Conservation (phyloP, 2,888 invertebrate genomes). For the Drosophila kokeensis region DNA sequence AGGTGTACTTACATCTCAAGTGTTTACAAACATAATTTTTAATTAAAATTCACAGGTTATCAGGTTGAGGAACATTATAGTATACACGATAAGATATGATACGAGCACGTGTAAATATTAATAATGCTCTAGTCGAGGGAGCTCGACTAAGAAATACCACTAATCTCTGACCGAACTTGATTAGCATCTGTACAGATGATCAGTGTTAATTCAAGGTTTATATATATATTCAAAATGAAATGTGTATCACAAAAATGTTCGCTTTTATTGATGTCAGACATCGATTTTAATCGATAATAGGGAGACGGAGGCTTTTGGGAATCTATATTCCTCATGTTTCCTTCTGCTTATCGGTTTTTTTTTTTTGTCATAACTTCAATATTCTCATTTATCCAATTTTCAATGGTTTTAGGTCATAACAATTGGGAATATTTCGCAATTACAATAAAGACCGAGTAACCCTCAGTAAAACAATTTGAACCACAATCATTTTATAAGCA, state of each 20-base stretch:
- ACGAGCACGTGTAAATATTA: neutral
- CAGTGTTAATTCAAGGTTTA: neutral
- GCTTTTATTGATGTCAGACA: neutral
- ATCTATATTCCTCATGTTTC: neutral
- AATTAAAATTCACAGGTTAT: neutral
- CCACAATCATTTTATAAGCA: neutral
- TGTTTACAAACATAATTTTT: neutral
- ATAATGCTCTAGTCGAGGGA: neutral
- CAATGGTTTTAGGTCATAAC: too few relatives aligned
- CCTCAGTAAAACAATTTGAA: neutral
- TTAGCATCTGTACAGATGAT: neutral
- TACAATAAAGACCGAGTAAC: neutral
- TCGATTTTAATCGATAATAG: neutral
- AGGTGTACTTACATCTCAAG: neutral
- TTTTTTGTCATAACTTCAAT: neutral
- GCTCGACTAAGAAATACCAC: neutral
- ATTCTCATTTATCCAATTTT: neutral
- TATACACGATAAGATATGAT: neutral
- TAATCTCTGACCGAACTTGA: neutral
- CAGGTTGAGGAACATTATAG: neutral
- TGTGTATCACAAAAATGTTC: neutral
- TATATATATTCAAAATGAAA: neutral
- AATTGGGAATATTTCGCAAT: neutral
- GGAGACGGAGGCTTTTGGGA: too few relatives aligned
- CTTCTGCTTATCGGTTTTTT: neutral